Evolutionary conservation across 2,113 vertebrate genomes (phyloP).

Genomic region (Nothoprocta pentlandii): DNA sequence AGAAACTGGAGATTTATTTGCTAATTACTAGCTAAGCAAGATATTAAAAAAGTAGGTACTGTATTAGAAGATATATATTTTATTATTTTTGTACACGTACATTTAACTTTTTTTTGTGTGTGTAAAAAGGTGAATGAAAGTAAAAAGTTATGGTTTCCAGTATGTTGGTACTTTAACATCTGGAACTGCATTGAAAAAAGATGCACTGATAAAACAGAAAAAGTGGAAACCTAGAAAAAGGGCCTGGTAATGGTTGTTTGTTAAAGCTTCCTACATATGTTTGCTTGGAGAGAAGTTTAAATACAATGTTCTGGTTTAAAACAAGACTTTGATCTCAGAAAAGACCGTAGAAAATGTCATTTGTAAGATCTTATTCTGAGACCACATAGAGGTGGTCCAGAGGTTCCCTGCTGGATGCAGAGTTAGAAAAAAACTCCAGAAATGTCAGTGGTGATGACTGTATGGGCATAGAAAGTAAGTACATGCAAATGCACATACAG

Average conservation of each 20-base stretch:
- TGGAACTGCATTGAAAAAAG: neutral
- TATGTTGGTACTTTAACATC: neutral
- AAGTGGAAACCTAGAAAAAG: neutral
- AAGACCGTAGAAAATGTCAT: neutral
- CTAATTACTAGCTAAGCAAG: neutral
- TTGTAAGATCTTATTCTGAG: neutral
- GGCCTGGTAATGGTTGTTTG: neutral
- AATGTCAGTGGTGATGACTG: neutral
- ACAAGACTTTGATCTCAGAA: neutral
- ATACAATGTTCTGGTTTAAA: neutral
- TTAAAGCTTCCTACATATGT: neutral
- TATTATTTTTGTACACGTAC: neutral
- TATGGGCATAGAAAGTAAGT: neutral
- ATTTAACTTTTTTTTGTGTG: neutral
- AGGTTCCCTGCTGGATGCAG: neutral
- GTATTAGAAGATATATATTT: neutral
- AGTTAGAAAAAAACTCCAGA: neutral
- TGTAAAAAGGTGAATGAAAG: neutral
- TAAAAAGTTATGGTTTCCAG: neutral
- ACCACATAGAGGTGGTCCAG: neutral
- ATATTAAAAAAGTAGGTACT: neutral
- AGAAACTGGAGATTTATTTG: neutral
- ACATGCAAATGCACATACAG: neutral
- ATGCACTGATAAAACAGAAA: neutral
- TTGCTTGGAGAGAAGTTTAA: neutral